Evolutionary conservation across 1,140 invertebrate species (phyloP), one percentile per base, ranked within the genome.

Genomic region (Diabrotica undecimpunctata): DNA sequence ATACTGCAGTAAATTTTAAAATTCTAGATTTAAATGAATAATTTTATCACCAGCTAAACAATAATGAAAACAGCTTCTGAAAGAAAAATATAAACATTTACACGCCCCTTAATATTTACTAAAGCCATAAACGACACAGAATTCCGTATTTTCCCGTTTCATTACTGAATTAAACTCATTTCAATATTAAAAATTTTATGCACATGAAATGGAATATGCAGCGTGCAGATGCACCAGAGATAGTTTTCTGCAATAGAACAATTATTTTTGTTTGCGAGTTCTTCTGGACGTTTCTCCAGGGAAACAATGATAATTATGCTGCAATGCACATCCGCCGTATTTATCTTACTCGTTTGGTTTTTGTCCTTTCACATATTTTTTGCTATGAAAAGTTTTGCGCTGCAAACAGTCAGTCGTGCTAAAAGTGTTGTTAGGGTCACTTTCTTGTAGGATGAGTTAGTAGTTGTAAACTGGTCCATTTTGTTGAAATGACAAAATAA

Each of bases 171-270:
- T 10, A 46, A 46, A 46, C 41, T 46, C 41, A 46, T 46, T 46
- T n/a, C 41, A n/a, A 46, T 46, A 46, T 46, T 46, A 46, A 46
- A 46, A 46, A 46, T 8, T 8, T 46, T 46, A 25, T 25, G 25
- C 25, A 25, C 41, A 46, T 6, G 41, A 46, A n/a, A 46, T 10
- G 41, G n/a, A 46, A 46, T 46, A 46, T 10, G 41, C 25, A 25
- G 25, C 25, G 25, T 46, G n/a, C n/a, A n/a, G n/a, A 46, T 46
- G 41, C 41, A 46, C 41, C n/a, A 46, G 8, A 46, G 41, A 46
- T 46, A 46, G 41, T 46, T 46, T 46, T 46, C 41, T 46, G 41
- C 41, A 46, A 46, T 46, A 46, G 41, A 46, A 46, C 41, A 46
- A 46, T 46, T 46, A 46, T 46, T 46, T 46, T 46, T 46, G 41